Base-by-base conservation (phyloP, 2,797 vertebrate species). In the Podarcis siculus region DNA sequence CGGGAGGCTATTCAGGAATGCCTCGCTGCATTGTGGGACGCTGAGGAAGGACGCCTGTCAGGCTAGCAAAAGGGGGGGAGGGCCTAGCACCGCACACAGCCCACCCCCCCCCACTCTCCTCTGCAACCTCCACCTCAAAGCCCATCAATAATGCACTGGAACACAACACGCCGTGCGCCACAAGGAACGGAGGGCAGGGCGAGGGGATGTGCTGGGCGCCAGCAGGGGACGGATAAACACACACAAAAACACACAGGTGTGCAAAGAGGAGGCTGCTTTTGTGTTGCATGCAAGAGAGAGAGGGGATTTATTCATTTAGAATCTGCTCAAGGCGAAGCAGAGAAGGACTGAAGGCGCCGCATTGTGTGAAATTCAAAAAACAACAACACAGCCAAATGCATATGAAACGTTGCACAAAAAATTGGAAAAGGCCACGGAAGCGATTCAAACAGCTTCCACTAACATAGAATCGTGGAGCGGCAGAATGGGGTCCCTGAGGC, bases 11-110 rank as follows among this genome's bases (percentile, higher is more conserved):
- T 80, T 72, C 82, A 85, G 77, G 77, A 86, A 87, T 83, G 80
- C 75, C 75, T 61, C 75, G 1, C 75, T 90, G 89, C 89, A 90
- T 87, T 87, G 66, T 87, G 89, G 89, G 81, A 84, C 78, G 72
- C 45, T 71, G 69, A 32, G 58, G 32, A 72, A 37, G 21, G 49
- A 80, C 2, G 73, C 85, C 81, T 42, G 75, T 80, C 67, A 55
- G 85, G 32, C 75, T 23, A 25, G 39, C 21, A 4, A 61, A 64
- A 49, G 67, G 84, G 66, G 55, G 87, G 30, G 35, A 32, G 79
- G 49, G 79, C 10, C 39, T 3, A 73, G n/a, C 6, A 7, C 8
- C 75, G 10, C 4, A 10, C 32, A 21, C 32, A 69, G 66, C 58
- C 77, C 61, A 39, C 30, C 66, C 64, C 39, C 39, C 23, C 13